phyloP scores from a whole-genome alignment of 2,113 vertebrate genomes.

The Plotosus lineatus region DNA sequence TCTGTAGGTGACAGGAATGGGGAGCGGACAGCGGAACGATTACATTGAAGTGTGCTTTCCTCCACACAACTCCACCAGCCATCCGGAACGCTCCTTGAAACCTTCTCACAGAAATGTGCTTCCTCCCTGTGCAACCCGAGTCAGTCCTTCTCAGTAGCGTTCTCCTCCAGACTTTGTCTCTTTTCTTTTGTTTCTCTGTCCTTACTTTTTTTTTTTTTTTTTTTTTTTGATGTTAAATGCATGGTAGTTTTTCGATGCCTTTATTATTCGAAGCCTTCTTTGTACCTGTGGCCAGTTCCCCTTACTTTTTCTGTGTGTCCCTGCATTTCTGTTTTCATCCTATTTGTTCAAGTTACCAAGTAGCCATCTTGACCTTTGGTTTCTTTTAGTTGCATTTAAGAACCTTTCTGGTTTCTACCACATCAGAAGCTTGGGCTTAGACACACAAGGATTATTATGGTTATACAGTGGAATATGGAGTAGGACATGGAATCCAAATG shows the following conservation, averaged over 20 bases:
- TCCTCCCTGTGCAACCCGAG: constrained; percentile 41
- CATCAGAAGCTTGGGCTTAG: constrained; percentile 25
- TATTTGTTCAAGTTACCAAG: too few species aligned
- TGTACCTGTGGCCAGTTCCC: constrained; percentile 38
- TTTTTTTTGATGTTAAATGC: constrained; percentile 32
- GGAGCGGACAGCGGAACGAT: constrained; percentile 35
- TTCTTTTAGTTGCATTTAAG: constrained; percentile 38
- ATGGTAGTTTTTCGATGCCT: background rate
- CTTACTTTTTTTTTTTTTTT: constrained; percentile 27
- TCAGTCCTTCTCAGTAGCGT: constrained; percentile 13
- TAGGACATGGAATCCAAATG: constrained; percentile 23
- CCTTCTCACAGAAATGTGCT: constrained; percentile 38
- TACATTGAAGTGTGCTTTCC: constrained; percentile 34
- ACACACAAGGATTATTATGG: constrained; percentile 42
- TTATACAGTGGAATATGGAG: constrained; percentile 37
- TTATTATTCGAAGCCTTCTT: constrained; percentile 24
- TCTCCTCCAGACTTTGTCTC: constrained; percentile 25
- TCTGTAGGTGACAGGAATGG: constrained; percentile 38
- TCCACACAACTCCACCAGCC: constrained; percentile 14
- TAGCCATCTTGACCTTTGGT: constrained; percentile 43
- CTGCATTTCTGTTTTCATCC: background rate
- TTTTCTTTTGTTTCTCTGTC: constrained; percentile 30
- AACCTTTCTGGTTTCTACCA: constrained; percentile 35
- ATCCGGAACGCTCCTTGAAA: constrained; percentile 44
- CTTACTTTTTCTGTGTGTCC: background rate